Evolutionary conservation across 2,888 invertebrate species (phyloP), one percentile per base, ranked within the genome.

Genomic region (Sesia bembeciformis): DNA sequence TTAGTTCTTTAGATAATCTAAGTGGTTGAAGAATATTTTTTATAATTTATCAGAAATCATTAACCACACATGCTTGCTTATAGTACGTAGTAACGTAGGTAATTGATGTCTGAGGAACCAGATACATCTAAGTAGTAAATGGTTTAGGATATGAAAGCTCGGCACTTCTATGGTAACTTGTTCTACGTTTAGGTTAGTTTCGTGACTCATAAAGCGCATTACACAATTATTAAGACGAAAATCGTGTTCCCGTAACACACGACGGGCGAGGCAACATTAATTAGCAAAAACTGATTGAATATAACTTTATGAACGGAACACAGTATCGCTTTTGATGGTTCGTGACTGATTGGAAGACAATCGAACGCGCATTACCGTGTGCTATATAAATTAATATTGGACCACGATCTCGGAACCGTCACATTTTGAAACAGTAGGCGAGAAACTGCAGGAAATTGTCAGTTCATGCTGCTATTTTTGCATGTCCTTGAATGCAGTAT

Each of bases 321-420:
- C 23, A 46, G 7, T 46, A 46, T 4, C 23, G 46, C 3, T 46
- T 7, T 46, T 58, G 54, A 63, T 58, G 53, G 54, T 59, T 67
- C 68, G 67, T 72, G 70, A 70, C 67, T 63, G 60, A 65, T 65
- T 63, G 59, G 56, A 63, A 66, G 57, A 63, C 60, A 61, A 57
- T 62, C 54, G 57, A 56, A 54, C 55, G 56, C 56, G 59, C 56
- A 60, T 54, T 57, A 56, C 52, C 54, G 52, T 56, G 59, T 55
- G 58, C 52, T 54, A 57, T 58, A 60, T 61, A 60, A 64, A 63
- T 62, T 58, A 59, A 64, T 61, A 57, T 52, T 41, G 49, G 59
- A 58, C 62, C 66, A 66, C 65, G 64, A 63, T 40, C 49, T 51
- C 38, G 39, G n/a, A 46, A 23, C 23, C 2, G 23, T 23, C 23